A percentile compares a stretch with the other conserved stretches of the same genome.
Conservation (phyloP, 2,888 invertebrate genomes). For the Dryobota labecula region DNA sequence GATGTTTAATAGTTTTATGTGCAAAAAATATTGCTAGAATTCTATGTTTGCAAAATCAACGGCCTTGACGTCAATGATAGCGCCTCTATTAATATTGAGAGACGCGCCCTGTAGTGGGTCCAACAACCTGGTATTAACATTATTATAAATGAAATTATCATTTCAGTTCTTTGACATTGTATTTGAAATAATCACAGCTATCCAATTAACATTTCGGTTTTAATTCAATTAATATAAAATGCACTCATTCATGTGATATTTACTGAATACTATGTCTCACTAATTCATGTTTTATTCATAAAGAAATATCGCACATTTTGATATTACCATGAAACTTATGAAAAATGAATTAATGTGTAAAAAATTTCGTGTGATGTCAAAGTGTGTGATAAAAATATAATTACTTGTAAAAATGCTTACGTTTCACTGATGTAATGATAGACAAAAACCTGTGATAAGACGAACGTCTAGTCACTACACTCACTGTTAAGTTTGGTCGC, state of each 20-base stretch:
- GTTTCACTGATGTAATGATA: conserved; percentile 69
- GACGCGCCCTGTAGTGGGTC: not conserved
- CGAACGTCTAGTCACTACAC: conserved; percentile 66
- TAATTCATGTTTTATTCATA: conserved; percentile 69
- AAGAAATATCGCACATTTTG: conserved; percentile 36
- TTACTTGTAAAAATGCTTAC: conserved; percentile 68
- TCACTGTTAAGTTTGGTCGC: conserved; percentile 65
- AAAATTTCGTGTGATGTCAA: conserved; percentile 24
- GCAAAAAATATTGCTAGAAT: not conserved
- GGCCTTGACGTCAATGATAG: not conserved
- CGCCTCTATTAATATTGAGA: not conserved
- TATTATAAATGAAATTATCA: not conserved
- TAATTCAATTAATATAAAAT: conserved; percentile 76
- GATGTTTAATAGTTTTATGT: conserved; percentile 6
- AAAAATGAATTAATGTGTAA: conserved; percentile 8
- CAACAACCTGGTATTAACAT: not conserved
- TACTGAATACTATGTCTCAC: conserved; percentile 76
- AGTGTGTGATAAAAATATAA: conserved; percentile 43
- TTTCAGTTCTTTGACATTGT: not conserved
- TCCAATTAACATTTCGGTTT: conserved; percentile 55
- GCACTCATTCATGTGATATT: conserved; percentile 89
- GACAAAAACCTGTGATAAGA: conserved; percentile 82
- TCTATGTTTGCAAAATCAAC: not conserved
- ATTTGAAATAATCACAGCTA: conserved; percentile 30
- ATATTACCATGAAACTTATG: conserved; percentile 12